These are phyloP conservation scores for Silurus aristotelis DNA, from an alignment of 2,797 vertebrate species.

Conservation along the genomic window DNA sequence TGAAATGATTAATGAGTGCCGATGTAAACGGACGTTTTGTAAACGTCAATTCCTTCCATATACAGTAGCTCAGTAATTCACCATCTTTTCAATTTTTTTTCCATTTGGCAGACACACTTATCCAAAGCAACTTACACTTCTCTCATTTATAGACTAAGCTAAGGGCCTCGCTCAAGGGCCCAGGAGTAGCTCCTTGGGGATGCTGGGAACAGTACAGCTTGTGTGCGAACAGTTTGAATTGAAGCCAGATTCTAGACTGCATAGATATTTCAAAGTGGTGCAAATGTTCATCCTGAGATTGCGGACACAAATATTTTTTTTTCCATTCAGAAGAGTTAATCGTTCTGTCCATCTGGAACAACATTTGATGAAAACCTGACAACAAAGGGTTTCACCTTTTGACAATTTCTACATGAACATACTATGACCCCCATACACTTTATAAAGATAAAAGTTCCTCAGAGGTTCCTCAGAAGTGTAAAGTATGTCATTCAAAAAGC, in stretches of 20 bases:
- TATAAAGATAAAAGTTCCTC: not conserved
- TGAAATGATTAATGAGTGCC: constrained; percentile 48
- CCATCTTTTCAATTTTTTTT: not conserved
- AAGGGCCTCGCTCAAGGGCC: too few relatives aligned
- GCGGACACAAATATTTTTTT: not conserved
- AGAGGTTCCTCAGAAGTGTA: not conserved
- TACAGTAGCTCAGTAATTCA: constrained; percentile 23
- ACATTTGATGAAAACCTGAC: not conserved
- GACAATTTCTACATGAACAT: not conserved
- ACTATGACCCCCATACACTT: not conserved
- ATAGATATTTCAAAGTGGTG: too few relatives aligned
- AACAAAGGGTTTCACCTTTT: not conserved
- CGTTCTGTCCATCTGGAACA: not conserved
- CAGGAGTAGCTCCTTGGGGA: too few relatives aligned
- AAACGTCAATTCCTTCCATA: constrained; percentile 41
- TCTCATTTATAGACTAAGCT: too few relatives aligned
- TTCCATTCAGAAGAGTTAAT: not conserved
- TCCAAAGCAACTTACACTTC: too few relatives aligned
- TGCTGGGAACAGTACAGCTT: not conserved
- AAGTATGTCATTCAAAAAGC: not conserved
- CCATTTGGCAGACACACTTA: too few relatives aligned
- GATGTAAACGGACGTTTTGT: constrained; percentile 19
- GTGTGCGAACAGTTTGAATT: not conserved
- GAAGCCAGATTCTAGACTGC: not conserved
- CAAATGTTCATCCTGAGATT: not conserved